Base-by-base conservation (phyloP, 2,797 vertebrate genomes). In the Siniperca scherzeri region DNA sequence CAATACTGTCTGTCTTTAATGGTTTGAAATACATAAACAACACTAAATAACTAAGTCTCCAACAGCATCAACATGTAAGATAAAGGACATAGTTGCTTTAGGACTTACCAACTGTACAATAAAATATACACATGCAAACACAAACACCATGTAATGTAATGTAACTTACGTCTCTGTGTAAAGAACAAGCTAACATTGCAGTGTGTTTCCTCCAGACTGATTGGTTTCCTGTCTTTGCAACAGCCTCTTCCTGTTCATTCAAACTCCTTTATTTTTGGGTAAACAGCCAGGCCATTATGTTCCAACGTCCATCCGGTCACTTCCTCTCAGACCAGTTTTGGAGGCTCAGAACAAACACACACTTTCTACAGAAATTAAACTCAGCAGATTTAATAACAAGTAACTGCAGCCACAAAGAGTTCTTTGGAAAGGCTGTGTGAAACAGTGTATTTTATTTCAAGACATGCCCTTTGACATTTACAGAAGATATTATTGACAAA, bases 201-300 rank as follows among this genome's bases (percentile, higher is more conserved):
- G 44, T 73, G 70, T 56, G 80, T 89, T 89, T 92, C 85, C 87
- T 86, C 25, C 78, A 70, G 87, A 55, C 87, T 87, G 82, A 77
- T 77, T 80, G 73, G 65, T 77, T 93, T 94, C 94, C 92, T 93
- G 92, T 85, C 85, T 89, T 67, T 65, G 79, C 62, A 25, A 59
- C 52, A 69, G 66, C 77, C 74, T 83, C 85, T 81, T 93, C 92
- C 93, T 92, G 90, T 82, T 86, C 80, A 84, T 91, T 94, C 87
- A 90, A 65, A 84, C 66, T 33, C 22, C 38, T 81, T 74, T 87
- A 78, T 77, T 88, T 82, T 79, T 83, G 60, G 16, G 72, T 83
- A 61, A 75, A 71, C 53, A 77, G 89, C 82, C 84, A 89, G 76
- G 44, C 70, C 74, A 83, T 85, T 89, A 81, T 91, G 89, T 83